These are phyloP conservation scores for Resseliella maxima DNA, from an alignment of 2,888 invertebrate genomes.

Conservation along the genomic window DNA sequence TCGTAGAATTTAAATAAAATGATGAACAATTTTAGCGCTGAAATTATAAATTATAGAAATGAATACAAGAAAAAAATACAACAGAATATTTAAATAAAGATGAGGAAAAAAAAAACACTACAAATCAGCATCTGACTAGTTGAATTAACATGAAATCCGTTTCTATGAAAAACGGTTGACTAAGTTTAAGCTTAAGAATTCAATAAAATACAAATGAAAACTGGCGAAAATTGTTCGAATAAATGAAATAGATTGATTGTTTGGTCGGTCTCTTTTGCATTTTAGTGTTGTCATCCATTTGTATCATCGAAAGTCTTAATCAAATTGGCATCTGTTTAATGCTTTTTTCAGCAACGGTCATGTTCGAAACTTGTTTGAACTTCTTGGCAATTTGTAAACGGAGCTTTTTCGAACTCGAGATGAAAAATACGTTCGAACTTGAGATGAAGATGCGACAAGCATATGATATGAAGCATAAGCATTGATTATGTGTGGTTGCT, in stretches of 20 bases:
- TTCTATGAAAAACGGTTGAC: not conserved
- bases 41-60: not conserved
- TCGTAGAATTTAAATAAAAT: not conserved
- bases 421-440: not conserved
- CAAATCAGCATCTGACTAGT: constrained; percentile 39
- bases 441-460: not conserved
- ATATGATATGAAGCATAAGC: not conserved
- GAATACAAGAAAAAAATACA: not conserved
- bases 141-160: not conserved
- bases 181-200: constrained; percentile 3
- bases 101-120: not conserved
- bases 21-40: not conserved
- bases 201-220: not conserved
- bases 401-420: not conserved
- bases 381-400: too few relatives aligned
- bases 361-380: constrained; percentile 26
- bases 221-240: constrained; percentile 24
- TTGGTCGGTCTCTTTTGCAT: not conserved
- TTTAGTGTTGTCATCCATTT: too few relatives aligned
- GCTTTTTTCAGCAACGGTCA: not conserved
- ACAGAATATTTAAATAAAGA: not conserved
- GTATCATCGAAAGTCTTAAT: not conserved
- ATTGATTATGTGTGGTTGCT: too few relatives aligned
- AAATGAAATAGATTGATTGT: not conserved
- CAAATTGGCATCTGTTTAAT: not conserved